Base-by-base conservation (phyloP, 2,797 vertebrate genomes). In the Labroides dimidiatus region DNA sequence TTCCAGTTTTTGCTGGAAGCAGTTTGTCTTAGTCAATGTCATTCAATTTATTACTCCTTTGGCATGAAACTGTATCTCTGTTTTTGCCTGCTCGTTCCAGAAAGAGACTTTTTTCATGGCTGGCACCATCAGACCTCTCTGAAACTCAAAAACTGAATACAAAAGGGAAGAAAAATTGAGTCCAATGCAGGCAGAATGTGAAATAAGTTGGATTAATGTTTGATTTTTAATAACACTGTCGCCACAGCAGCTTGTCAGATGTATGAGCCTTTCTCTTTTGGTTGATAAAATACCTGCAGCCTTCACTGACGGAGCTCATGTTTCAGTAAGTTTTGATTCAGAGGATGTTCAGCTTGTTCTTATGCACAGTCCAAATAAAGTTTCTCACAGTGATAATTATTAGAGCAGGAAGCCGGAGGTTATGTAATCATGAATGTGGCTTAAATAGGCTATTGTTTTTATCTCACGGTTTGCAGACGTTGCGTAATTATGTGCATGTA, bases 11-110 rank as follows among this genome's bases (percentile, higher is more conserved):
- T 66, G 16, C 27, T 16, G 13, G 57, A 37, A 49, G 59, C 17
- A 61, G 53, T 57, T 53, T 42, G 44, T 72, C 85, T 84, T 74
- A 65, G 61, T 42, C 52, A 20, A 23, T 24, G 23, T 63, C 59
- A 52, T 67, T 78, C 54, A 72, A 43, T 84, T 89, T 73, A 68
- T 81, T 71, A 71, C 62, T 86, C 75, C 68, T 14, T 76, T 68
- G 67, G 71, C 78, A 87, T 83, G 80, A 89, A 88, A 86, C 79
- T 85, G 72, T 68, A 77, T 81, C 66, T 77, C 74, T 75, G 61
- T 89, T 76, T 82, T 76, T n/a, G 39, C 64, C 52, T 24, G 62
- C 75, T 77, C 57, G 17, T 55, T 75, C 20, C 78, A 75, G 72
- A 72, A 53, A 42, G 51, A 75, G 67, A 50, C 30, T 6, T 33